phyloP scores from a whole-genome alignment of 2,888 invertebrate genomes.

The Druceiella hillmani region DNA sequence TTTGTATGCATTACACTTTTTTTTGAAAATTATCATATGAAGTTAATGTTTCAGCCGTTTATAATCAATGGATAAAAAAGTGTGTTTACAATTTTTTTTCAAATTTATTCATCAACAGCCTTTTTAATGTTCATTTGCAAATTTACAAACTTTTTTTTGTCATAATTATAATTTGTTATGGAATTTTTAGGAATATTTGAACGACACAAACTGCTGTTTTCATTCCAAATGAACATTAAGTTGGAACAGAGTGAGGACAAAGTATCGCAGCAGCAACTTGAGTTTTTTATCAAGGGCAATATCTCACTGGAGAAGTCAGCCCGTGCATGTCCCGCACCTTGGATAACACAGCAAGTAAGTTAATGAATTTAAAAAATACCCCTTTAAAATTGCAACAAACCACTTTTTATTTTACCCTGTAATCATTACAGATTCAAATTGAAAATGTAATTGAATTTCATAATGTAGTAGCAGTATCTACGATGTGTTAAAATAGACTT shows the following conservation, averaged over 20 bases:
- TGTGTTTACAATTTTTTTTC: no score
- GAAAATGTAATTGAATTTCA: background rate
- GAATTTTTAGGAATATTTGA: conserved; percentile 72
- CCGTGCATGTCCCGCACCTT: conserved; percentile 59
- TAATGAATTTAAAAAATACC: conserved; percentile 5
- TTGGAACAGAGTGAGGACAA: conserved; percentile 64
- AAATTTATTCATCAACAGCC: no score
- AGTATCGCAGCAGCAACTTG: conserved; percentile 66
- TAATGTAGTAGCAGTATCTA: no score
- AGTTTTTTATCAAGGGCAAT: conserved; percentile 89
- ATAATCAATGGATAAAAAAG: no score
- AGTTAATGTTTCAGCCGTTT: no score
- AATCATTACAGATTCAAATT: background rate
- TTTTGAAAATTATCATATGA: no score
- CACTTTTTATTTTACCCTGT: background rate
- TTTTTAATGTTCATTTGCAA: no score
- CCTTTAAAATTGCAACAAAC: background rate
- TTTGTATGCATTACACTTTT: no score
- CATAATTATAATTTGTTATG: background rate
- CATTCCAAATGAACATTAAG: conserved; percentile 86
- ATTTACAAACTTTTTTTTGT: background rate
- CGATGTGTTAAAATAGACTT: no score
- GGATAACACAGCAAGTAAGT: conserved; percentile 59
- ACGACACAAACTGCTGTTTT: conserved; percentile 83
- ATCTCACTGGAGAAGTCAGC: conserved; percentile 70